phyloP scores from a whole-genome alignment of 92 coral and sea anemone species.

The Porites evermanni region DNA sequence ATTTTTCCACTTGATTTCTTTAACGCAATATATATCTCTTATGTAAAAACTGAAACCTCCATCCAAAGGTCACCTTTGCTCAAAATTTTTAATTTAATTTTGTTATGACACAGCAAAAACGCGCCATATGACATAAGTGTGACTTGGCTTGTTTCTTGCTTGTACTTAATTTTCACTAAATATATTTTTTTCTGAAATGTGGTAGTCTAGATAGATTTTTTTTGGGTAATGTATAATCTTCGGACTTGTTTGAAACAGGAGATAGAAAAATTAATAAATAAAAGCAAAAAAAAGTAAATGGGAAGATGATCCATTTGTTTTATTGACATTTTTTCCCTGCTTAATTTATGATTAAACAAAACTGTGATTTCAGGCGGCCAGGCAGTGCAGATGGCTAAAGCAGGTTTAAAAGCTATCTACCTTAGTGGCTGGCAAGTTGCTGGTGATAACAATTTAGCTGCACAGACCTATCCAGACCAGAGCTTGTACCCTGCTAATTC shows the following conservation, averaged over 20 bases:
- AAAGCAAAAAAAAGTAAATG: not conserved
- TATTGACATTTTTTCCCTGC: not conserved
- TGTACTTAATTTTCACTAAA: not conserved
- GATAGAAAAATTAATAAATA: not conserved
- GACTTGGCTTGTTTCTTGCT: not conserved
- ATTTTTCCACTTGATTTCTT: constrained; percentile 21
- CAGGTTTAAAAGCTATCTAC: constrained; percentile 94
- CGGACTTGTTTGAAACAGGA: not conserved
- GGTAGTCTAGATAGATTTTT: not conserved
- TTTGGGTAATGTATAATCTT: not conserved
- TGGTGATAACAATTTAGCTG: constrained; percentile 92
- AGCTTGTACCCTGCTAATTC: constrained; percentile 95
- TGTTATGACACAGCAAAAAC: not conserved
- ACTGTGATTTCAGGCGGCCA: constrained; percentile 83
- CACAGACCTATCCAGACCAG: constrained; percentile 97
- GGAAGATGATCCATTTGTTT: not conserved
- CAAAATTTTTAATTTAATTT: not conserved
- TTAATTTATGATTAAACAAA: not conserved
- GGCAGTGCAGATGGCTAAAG: constrained; percentile 99
- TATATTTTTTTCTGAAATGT: no score
- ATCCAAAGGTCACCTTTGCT: not conserved
- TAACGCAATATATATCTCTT: not conserved
- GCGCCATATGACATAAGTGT: no score
- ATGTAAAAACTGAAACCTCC: not conserved
- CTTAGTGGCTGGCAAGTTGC: constrained; percentile 99